phyloP scores from a whole-genome alignment of 2,113 vertebrate genomes.

The Murina feae region DNA sequence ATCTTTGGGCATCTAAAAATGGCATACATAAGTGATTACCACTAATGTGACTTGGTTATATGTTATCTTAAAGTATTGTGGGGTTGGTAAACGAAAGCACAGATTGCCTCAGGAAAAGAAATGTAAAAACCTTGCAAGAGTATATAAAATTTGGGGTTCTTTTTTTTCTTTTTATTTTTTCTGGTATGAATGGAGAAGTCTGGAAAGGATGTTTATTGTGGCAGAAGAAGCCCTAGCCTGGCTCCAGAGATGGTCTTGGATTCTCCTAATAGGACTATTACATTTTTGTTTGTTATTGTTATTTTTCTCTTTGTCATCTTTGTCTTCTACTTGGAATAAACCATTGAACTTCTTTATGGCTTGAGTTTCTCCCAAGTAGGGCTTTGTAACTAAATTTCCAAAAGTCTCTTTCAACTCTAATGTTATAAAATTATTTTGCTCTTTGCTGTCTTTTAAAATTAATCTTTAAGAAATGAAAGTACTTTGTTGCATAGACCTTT shows the following conservation, averaged over 20 bases:
- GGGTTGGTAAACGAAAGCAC: background rate
- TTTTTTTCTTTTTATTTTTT: background rate
- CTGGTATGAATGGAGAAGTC: background rate
- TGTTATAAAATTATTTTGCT: background rate
- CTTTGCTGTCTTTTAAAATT: background rate
- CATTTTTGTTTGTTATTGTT: background rate
- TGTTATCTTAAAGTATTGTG: background rate
- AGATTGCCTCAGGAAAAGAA: background rate
- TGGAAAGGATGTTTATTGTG: background rate
- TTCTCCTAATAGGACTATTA: background rate
- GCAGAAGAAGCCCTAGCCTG: background rate
- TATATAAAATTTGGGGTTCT: background rate
- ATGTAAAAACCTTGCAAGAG: background rate
- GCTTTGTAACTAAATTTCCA: slow-evolving; percentile 6
- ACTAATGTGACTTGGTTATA: background rate
- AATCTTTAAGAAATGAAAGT: background rate
- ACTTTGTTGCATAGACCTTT: background rate
- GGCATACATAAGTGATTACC: background rate
- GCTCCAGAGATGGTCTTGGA: background rate
- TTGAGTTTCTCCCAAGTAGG: background rate
- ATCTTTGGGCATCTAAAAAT: background rate
- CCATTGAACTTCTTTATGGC: background rate
- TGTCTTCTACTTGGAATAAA: background rate
- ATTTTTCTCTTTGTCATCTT: background rate
- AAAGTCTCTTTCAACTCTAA: background rate